These are phyloP conservation scores for Anodontia alba DNA, from an alignment of 2,888 invertebrate genomes.

Conservation along the genomic window DNA sequence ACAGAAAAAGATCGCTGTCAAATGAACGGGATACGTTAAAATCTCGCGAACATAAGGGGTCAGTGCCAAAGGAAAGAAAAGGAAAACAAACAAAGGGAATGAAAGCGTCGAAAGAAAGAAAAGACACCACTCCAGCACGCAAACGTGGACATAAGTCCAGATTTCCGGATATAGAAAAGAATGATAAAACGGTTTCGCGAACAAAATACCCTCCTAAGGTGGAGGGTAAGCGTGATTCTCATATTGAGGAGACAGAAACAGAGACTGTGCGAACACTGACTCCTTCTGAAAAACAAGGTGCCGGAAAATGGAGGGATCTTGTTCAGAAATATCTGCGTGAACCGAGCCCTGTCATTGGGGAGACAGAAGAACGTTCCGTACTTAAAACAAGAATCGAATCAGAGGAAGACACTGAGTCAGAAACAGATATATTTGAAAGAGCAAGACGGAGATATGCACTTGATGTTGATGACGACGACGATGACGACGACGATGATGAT, in stretches of 20 bases:
- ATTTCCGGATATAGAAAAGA: slow-evolving; percentile 56
- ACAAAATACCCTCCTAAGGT: background rate
- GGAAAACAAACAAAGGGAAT: background rate
- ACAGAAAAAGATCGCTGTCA: background rate
- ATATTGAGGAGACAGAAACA: slow-evolving; percentile 29
- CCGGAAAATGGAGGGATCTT: slow-evolving; percentile 52
- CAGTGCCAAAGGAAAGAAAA: background rate
- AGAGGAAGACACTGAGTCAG: slow-evolving; percentile 66
- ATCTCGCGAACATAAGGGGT: background rate
- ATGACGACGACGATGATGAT: slow-evolving; percentile 13
- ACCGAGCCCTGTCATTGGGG: slow-evolving; percentile 49
- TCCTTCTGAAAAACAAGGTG: background rate
- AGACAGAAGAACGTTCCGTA: slow-evolving; percentile 49
- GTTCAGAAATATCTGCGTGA: slow-evolving; percentile 54
- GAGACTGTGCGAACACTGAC: slow-evolving; percentile 10
- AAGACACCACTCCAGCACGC: background rate
- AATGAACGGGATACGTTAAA: background rate
- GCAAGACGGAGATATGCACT: slow-evolving; percentile 69
- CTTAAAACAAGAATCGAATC: slow-evolving; percentile 59
- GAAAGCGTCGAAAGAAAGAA: background rate
- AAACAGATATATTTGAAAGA: slow-evolving; percentile 71
- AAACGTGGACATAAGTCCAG: slow-evolving; percentile 21
- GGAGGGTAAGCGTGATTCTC: background rate
- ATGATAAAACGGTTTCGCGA: slow-evolving; percentile 9
- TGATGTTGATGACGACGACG: slow-evolving; percentile 63